phyloP scores from a whole-genome alignment of 2,888 invertebrate species.

The Pseudococcus viburni region DNA sequence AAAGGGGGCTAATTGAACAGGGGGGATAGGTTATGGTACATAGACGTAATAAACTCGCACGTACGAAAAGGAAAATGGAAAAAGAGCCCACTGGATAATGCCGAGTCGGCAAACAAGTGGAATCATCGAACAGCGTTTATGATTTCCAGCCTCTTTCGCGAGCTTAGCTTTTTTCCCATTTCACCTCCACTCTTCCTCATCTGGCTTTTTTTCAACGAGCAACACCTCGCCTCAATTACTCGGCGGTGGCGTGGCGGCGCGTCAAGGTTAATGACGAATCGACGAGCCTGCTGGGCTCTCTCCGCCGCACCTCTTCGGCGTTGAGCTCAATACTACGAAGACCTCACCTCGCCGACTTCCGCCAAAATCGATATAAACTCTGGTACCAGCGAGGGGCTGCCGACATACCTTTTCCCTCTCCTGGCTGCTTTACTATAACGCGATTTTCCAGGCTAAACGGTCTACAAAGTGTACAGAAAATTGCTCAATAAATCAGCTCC shows the following conservation, averaged over 20 bases:
- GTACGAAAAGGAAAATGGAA: not conserved
- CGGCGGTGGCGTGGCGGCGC: not conserved
- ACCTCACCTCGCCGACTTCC: not conserved
- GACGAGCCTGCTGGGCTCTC: not conserved
- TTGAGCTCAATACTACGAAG: not conserved
- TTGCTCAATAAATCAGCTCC: not conserved
- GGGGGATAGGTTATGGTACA: not conserved
- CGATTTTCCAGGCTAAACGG: not conserved
- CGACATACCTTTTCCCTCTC: not conserved
- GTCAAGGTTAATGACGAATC: slow-evolving; percentile 11
- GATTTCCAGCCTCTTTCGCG: not conserved
- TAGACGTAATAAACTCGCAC: not conserved
- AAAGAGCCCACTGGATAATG: not conserved
- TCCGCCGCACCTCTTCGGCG: not conserved
- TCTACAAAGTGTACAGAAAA: too few relatives aligned
- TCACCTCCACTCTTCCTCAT: not conserved
- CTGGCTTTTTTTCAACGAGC: slow-evolving; percentile 3
- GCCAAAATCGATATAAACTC: not conserved
- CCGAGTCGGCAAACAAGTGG: not conserved
- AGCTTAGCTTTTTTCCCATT: not conserved
- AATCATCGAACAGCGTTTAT: not conserved
- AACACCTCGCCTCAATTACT: not conserved
- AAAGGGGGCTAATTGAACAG: not conserved
- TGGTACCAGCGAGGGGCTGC: not conserved
- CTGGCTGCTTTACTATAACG: not conserved